Conservation (phyloP, 2,888 invertebrate species). For the Dryobota labecula region DNA sequence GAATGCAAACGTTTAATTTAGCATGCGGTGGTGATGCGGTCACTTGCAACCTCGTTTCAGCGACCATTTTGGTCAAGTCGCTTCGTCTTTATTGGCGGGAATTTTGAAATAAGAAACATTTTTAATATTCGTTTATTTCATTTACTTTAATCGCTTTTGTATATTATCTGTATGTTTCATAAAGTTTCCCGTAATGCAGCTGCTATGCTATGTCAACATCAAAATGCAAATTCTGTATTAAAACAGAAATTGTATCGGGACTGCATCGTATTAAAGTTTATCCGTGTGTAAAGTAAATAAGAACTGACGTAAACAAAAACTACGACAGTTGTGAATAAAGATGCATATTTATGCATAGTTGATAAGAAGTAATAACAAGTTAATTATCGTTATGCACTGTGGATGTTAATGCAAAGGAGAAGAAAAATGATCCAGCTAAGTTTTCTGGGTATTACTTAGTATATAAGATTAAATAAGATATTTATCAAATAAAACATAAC, state of each 20-base stretch:
- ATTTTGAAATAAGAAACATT: constrained; percentile 35
- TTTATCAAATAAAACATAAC: too few relatives aligned
- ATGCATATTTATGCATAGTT: constrained; percentile 39
- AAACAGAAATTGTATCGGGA: constrained; percentile 24
- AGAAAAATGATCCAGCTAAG: not conserved
- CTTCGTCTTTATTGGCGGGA: constrained; percentile 37
- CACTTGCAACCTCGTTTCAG: constrained; percentile 73
- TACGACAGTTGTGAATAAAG: constrained; percentile 27
- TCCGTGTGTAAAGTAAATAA: constrained; percentile 46
- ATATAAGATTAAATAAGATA: too few relatives aligned
- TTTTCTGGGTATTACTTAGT: constrained; percentile 1
- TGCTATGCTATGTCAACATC: constrained; percentile 15
- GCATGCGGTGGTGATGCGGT: too few relatives aligned
- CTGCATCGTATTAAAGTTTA: constrained; percentile 35
- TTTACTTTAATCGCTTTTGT: not conserved
- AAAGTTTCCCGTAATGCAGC: not conserved
- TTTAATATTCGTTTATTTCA: constrained; percentile 2
- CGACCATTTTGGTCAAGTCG: constrained; percentile 67
- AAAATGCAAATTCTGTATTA: constrained; percentile 41
- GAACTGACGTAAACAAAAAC: constrained; percentile 23
- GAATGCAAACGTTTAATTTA: constrained; percentile 82
- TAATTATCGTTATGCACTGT: constrained; percentile 15
- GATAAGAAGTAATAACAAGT: constrained; percentile 21
- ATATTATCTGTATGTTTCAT: not conserved
- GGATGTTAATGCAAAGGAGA: not conserved